Base-by-base conservation (phyloP, 1,140 invertebrate species). In the Schlechtendalia chinensis region DNA sequence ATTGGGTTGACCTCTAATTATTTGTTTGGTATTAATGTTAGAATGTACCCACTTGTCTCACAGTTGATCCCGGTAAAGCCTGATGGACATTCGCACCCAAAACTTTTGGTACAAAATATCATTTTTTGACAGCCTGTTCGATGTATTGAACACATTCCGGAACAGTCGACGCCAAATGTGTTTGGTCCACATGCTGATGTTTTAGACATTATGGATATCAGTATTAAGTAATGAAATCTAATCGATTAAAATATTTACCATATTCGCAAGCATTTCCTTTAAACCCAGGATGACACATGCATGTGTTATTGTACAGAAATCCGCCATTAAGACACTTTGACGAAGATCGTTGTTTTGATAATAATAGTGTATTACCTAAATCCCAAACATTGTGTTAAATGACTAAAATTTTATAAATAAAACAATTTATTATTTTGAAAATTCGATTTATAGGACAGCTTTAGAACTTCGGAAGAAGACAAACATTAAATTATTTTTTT, bases 101-200 rank as follows among this genome's bases (percentile, higher is more conserved):
- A 72, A 54, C 16, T 17, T 1, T 16, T 17, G 2, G 69, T 72
- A 50, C 69, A 72, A 72, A 69, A 16, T 1, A 24, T 47, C 65
- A 69, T 47, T 22, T 27, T 14, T 5, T 5, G 32, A 50, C 65
- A 69, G 4, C 27, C 19, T 1, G 12, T 50, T 50, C 22, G n/a
- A 0, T 47, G 11, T 0, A 50, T 69, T 24, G 65, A 69, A 69
- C 65, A 69, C n/a, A 69, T 69, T 50, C 65, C 65, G 39, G 65
- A 14, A 12, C 65, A 69, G 12, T 69, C 65, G 5, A 1, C 14
- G 14, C 65, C 65, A 50, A 47, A 69, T 11, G 4, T 19, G 8
- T 69, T 69, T 19, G 65, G n/a, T 69, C 65, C 65, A 16, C 65
- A 69, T 17, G 32, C 65, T 69, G 5, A 24, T 1, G 11, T 22